Percentiles rank a stretch among this genome's conserved stretches.
Conservation (phyloP, 2,888 invertebrate species). For the Archips crataeganus region DNA sequence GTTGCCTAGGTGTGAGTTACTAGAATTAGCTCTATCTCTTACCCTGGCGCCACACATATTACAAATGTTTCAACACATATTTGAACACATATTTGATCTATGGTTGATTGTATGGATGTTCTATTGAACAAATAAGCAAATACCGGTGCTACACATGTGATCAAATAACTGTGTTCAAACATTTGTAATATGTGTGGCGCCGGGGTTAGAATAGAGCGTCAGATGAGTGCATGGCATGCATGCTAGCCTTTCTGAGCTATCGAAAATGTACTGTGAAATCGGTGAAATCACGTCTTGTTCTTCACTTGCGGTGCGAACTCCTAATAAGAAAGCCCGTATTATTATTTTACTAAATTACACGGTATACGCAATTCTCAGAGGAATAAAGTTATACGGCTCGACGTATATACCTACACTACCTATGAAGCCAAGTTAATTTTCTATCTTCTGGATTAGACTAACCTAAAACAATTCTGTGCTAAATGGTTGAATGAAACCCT, state of each 20-base stretch:
- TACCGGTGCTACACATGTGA: too few relatives aligned
- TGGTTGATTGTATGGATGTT: too few relatives aligned
- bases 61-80: too few relatives aligned
- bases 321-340: background rate
- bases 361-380: background rate
- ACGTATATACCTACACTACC: background rate
- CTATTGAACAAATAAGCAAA: too few relatives aligned
- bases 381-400: background rate
- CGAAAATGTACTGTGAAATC: background rate
- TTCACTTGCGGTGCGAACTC: background rate
- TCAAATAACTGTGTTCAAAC: too few relatives aligned
- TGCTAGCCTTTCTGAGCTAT: background rate
- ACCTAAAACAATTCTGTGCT: slow-evolving; percentile 17
- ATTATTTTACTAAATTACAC: background rate
- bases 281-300: background rate
- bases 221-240: too few relatives aligned
- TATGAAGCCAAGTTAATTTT: background rate
- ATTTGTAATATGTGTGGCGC: too few relatives aligned
- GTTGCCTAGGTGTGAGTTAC: too few relatives aligned
- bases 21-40: too few relatives aligned
- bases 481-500: slow-evolving; percentile 6
- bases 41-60: too few relatives aligned
- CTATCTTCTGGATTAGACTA: background rate
- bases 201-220: too few relatives aligned
- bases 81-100: too few relatives aligned